These are phyloP conservation scores for Cantharis rufa DNA, from an alignment of 2,888 invertebrate genomes.

Conservation along the genomic window DNA sequence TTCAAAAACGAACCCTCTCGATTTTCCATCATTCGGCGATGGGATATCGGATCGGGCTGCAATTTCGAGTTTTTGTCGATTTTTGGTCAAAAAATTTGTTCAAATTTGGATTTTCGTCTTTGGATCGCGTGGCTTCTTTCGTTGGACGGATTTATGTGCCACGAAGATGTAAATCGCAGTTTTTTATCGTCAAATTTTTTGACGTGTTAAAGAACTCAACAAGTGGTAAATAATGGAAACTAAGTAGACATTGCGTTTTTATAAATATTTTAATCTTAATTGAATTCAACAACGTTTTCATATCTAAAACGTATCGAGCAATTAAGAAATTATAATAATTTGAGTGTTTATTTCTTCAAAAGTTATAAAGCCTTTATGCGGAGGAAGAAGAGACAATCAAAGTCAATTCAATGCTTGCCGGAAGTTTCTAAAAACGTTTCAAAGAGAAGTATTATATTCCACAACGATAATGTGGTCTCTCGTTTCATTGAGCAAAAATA, in stretches of 20 bases:
- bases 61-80: not conserved
- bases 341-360: not conserved
- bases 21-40: not conserved
- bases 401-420: not conserved
- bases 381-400: conserved; percentile 1
- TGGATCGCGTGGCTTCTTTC: not conserved
- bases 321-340: conserved; percentile 1
- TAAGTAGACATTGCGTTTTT: not conserved
- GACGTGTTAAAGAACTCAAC: not conserved
- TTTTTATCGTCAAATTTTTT: not conserved
- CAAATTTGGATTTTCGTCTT: not conserved
- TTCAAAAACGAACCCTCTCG: not conserved
- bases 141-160: not conserved
- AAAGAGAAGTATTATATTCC: not conserved
- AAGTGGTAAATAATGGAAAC: not conserved
- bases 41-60: not conserved
- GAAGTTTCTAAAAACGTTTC: conserved; percentile 1
- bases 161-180: not conserved
- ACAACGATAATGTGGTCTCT: not conserved
- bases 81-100: not conserved
- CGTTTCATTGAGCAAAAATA: conserved; percentile 1
- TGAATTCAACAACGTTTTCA: not conserved
- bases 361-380: not conserved
- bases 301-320: not conserved
- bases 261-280: not conserved